phyloP scores from a whole-genome alignment of 1,140 invertebrate species.

The Drosophila willistoni region DNA sequence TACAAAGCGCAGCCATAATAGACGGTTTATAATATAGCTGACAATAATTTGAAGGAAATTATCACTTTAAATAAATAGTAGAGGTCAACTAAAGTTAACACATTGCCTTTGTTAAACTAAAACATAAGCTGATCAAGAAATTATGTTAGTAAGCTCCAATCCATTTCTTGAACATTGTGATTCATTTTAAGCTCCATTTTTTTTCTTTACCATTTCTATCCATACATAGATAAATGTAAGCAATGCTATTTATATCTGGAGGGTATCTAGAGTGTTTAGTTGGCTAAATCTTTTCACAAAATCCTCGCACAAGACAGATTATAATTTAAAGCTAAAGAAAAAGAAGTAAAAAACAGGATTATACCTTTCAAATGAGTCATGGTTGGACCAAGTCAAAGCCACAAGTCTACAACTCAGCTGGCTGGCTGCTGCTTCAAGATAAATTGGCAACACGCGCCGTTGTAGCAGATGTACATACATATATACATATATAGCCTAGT shows the following conservation, averaged over 20 bases:
- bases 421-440: conserved; percentile 49
- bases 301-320: background rate
- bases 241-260: background rate
- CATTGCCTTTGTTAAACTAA: too few species aligned
- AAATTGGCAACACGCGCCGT: conserved; percentile 77
- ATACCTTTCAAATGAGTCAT: conserved; percentile 58
- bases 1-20: background rate
- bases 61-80: too few species aligned
- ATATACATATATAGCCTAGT: conserved; percentile 1
- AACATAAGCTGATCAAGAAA: too few species aligned
- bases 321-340: background rate
- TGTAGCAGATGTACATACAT: conserved; percentile 30
- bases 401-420: conserved; percentile 57
- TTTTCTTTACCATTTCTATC: too few species aligned
- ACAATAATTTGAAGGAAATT: too few species aligned
- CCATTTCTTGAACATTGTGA: too few species aligned
- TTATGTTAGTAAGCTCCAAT: too few species aligned
- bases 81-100: too few species aligned
- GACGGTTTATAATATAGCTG: too few species aligned
- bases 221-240: too few species aligned
- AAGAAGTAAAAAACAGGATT: conserved; percentile 61
- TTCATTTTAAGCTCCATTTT: too few species aligned
- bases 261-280: background rate
- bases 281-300: background rate
- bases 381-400: conserved; percentile 41